These are phyloP conservation scores for Papilio protenor DNA, from an alignment of 2,888 invertebrate species.

Conservation along the genomic window DNA sequence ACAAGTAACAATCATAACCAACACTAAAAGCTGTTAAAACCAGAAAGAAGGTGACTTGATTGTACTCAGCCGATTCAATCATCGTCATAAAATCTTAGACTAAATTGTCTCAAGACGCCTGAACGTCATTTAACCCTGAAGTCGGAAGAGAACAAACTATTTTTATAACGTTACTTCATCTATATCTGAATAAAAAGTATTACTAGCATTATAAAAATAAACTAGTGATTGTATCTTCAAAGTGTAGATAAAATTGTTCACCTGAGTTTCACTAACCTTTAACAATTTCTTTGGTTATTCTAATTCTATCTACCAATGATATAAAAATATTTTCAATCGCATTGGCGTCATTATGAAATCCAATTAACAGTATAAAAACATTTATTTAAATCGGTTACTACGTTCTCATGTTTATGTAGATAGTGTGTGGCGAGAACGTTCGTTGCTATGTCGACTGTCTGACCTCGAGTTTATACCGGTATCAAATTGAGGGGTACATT, in stretches of 20 bases:
- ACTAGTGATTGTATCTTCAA: background rate
- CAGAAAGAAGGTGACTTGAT: no score
- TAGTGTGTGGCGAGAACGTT: conserved; percentile 24
- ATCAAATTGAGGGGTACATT: conserved; percentile 37
- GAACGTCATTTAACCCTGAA: conserved; percentile 8
- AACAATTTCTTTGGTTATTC: background rate
- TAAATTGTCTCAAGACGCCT: background rate
- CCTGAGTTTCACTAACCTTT: background rate
- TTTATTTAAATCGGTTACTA: conserved; percentile 31
- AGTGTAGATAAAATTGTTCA: background rate
- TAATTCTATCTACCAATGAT: background rate
- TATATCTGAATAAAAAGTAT: background rate
- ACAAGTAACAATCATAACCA: no score
- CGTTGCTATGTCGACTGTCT: conserved; percentile 36
- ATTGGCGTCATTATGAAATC: conserved; percentile 26
- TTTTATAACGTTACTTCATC: conserved; percentile 2
- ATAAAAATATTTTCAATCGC: conserved; percentile 14
- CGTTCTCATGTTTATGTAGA: conserved; percentile 6
- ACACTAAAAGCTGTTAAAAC: no score
- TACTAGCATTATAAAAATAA: background rate
- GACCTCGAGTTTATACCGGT: conserved; percentile 44
- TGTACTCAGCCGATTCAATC: background rate
- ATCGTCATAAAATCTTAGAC: background rate
- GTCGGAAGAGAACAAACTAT: background rate
- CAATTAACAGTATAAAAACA: conserved; percentile 23